A percentile compares a stretch with the other conserved stretches of the same genome.
Conservation (phyloP, 2,797 vertebrate genomes). For the Mormyrus hasselquistii region DNA sequence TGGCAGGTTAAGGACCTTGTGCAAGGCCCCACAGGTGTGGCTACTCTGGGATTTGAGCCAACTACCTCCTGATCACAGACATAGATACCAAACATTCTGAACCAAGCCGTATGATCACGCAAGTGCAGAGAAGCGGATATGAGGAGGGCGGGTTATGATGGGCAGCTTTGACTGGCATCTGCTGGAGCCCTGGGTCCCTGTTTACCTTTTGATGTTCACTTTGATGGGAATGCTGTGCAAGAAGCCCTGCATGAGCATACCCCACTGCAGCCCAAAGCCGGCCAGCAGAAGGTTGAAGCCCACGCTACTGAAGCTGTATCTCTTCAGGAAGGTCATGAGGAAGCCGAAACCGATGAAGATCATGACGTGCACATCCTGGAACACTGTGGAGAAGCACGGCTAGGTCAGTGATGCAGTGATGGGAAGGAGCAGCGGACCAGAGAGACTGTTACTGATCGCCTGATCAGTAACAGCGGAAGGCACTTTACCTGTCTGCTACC, state of each 20-base stretch:
- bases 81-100: neutral
- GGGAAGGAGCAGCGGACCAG: slow-evolving; percentile 28
- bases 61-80: neutral
- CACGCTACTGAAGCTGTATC: slow-evolving; percentile 89
- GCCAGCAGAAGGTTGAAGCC: slow-evolving; percentile 86
- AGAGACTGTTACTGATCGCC: neutral
- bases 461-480: neutral
- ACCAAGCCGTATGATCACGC: neutral
- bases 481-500: neutral
- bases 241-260: slow-evolving; percentile 73
- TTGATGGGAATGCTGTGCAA: slow-evolving; percentile 61
- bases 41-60: neutral
- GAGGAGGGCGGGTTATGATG: neutral
- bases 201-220: slow-evolving; percentile 64
- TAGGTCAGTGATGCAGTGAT: slow-evolving; percentile 28
- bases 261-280: slow-evolving; percentile 91
- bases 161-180: neutral
- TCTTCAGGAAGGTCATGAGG: slow-evolving; percentile 95
- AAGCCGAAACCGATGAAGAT: slow-evolving; percentile 96
- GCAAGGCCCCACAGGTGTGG: neutral
- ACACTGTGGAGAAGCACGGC: slow-evolving; percentile 61
- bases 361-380: slow-evolving; percentile 95
- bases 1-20: neutral
- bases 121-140: neutral
- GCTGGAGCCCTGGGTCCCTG: neutral